Base-by-base conservation (phyloP, 2,797 vertebrate genomes). In the Smutsia temminckii region DNA sequence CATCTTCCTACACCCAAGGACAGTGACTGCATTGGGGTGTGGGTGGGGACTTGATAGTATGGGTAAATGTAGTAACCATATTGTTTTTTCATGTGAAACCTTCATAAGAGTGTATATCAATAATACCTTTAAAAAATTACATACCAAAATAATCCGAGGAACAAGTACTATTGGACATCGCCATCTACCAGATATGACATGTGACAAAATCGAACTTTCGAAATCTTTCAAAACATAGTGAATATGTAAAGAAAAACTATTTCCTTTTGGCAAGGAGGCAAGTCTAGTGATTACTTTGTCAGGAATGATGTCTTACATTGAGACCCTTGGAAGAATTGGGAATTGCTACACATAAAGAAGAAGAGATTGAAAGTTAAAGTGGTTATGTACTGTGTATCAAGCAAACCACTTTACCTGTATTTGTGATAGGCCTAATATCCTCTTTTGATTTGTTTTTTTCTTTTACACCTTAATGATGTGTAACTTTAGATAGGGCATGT, bases 401-500 rank as follows among this genome's bases (percentile, higher is more conserved):
- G 10, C 10, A 92, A 96, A 91, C 81, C 17, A 55, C 29, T 85
- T 55, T 78, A 42, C 10, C 6, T 29, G 27, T 55, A 40, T 94
- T 94, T 96, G 81, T 91, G 68, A 94, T 42, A 11, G 77, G 6
- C 69, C 3, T 72, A 79, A 40, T 88, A 40, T 75, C 51, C 27
- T 77, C 72, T 79, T 81, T 66, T 1, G 25, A 81, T 27, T 42
- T 32, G 46, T 32, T 23, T 57, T 96, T 97, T 95, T 94, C 17
- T n/a, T 85, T 53, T 97, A 96, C 42, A 77, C 18, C 42, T 78
- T 89, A 83, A 95, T 21, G 66, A 61, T 37, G 14, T 32, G 74
- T 64, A 81, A 66, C 77, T 88, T 95, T 80, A 20, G 71, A 97
- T 34, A 95, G 74, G 20, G 88, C 68, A 85, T 57, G 94, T 97